phyloP scores from a whole-genome alignment of 1,140 invertebrate genomes.

The Hetaerina americana region DNA sequence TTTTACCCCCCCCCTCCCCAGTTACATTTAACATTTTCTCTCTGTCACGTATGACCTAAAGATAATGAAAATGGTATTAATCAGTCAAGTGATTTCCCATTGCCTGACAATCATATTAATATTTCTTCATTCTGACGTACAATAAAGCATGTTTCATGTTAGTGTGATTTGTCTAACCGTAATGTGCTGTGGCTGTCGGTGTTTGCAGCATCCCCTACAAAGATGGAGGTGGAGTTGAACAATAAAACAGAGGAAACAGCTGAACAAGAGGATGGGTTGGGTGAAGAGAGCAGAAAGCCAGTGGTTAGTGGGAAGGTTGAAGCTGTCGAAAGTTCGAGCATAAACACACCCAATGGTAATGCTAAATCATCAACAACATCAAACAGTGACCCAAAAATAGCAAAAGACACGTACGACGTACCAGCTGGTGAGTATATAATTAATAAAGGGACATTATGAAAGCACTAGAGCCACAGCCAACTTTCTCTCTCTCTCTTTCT shows the following conservation, averaged over 20 bases:
- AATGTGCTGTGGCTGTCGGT: not conserved
- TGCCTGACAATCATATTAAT: no score
- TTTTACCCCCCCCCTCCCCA: no score
- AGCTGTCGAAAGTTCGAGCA: not conserved
- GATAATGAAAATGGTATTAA: no score
- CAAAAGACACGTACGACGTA: constrained; percentile 62
- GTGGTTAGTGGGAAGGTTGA: not conserved
- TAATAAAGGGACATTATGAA: not conserved
- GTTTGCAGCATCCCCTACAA: not conserved
- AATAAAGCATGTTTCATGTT: not conserved
- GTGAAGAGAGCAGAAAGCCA: not conserved
- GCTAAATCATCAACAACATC: not conserved
- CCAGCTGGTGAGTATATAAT: constrained; percentile 65
- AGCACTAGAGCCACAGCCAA: not conserved
- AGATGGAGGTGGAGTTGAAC: not conserved
- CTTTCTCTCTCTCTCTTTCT: no score
- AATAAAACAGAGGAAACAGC: not conserved
- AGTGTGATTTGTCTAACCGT: not conserved
- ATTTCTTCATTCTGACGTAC: no score
- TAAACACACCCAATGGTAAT: not conserved
- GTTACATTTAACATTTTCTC: no score
- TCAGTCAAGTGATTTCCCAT: no score
- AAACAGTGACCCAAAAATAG: not conserved
- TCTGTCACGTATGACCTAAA: no score
- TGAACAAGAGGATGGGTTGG: not conserved